Base-by-base conservation (phyloP, 2,113 vertebrate genomes). In the Syrmaticus mikado region DNA sequence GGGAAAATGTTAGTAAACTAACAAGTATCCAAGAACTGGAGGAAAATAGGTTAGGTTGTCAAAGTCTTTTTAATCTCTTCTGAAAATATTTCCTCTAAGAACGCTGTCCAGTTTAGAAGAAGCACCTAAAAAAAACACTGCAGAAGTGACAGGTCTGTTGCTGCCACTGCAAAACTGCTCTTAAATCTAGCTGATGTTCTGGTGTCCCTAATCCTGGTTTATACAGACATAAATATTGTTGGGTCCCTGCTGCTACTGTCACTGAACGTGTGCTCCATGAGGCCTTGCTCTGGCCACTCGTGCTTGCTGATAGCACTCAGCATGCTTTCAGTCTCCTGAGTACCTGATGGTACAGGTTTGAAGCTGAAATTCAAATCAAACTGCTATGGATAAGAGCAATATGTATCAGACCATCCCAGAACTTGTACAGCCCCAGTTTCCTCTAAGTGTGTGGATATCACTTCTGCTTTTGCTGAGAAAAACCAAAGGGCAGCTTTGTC, bases 51-150 rank as follows among this genome's bases (percentile, higher is more conserved):
- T 89, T 90, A 77, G 40, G 22, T 52, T 94, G 43, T 88, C 88
- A 79, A 90, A 88, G 15, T 52, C 34, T 71, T 87, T 89, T 77
- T 74, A 80, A 82, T 67, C 13, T 93, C 34, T 89, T 82, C 34
- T 87, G 78, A 92, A 94, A 82, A 81, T 92, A 71, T 38, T 86
- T 88, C 62, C 32, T 89, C 32, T 85, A 92, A 78, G 75, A 94
- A 41, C 21, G 30, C 22, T 89, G 93, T 50, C 32, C 17, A 3
- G 2, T 50, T 89, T 91, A 75, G 67, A 94, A 67, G 46, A 83
- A 67, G 67, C 10, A 4, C 40, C 45, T 84, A 25, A 38, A 60
- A 62, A 18, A 30, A 22, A 3, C 10, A 74, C 60, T 62, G 40
- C n/a, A 75, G n/a, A 77, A 30, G 17, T 81, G 36, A 52, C 22